Conservation (phyloP, 1,140 invertebrate species). For the Bombus fervidus region DNA sequence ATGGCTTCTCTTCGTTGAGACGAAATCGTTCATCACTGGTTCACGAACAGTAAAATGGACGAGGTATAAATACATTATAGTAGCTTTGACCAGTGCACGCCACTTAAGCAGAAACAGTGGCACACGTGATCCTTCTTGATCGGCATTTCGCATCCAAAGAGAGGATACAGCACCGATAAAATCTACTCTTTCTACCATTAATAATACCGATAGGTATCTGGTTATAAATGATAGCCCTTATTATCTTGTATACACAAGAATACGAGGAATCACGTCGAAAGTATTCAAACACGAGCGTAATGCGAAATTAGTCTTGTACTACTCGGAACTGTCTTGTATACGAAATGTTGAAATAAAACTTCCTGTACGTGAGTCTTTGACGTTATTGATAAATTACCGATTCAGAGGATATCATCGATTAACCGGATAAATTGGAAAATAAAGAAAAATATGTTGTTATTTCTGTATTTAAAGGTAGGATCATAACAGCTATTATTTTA, state of each 20-base stretch:
- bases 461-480: too few relatives aligned
- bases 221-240: slow-evolving; percentile 1
- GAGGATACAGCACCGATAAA: background rate
- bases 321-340: background rate
- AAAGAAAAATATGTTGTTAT: too few relatives aligned
- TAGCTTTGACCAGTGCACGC: background rate
- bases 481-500: too few relatives aligned
- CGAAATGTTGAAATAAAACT: slow-evolving; percentile 15
- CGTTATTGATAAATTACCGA: too few relatives aligned
- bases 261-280: background rate
- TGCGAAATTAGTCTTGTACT: slow-evolving; percentile 12
- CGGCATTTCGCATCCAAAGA: background rate
- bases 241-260: background rate
- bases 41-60: background rate
- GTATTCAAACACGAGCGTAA: background rate
- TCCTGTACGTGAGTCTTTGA: background rate
- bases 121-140: background rate
- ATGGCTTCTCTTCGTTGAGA: background rate
- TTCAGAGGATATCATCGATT: too few relatives aligned
- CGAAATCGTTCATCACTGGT: background rate
- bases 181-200: slow-evolving; percentile 15
- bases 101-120: background rate
- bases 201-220: slow-evolving; percentile 4
- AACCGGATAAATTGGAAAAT: too few relatives aligned
- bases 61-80: background rate